These are phyloP conservation scores for Acanthopleura granulata DNA, from an alignment of 2,888 invertebrate species.

Conservation along the genomic window DNA sequence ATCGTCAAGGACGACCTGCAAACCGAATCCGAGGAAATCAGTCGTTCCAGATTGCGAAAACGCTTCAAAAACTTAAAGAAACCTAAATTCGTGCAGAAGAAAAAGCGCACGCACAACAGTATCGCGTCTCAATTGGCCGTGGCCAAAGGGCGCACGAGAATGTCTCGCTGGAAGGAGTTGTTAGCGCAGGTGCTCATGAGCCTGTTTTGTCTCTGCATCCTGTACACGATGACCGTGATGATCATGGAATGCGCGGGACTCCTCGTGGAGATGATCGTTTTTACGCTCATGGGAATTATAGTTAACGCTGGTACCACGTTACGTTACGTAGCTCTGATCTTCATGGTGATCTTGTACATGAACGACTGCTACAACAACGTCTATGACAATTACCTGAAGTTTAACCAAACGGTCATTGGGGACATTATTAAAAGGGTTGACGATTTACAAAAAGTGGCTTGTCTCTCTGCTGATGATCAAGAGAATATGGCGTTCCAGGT, in stretches of 20 bases:
- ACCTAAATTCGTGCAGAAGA: background rate
- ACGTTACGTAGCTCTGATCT: conserved; percentile 35
- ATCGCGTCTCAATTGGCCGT: conserved; percentile 12
- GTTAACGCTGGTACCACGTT: conserved; percentile 35
- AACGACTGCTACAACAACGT: conserved; percentile 47
- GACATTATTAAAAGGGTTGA: conserved; percentile 33
- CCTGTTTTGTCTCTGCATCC: background rate
- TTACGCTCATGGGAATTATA: conserved; percentile 40
- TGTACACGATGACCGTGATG: conserved; percentile 29
- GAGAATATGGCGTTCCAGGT: conserved; percentile 36
- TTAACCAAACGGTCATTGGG: conserved; percentile 41
- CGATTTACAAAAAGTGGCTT: conserved; percentile 30
- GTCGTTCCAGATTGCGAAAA: background rate
- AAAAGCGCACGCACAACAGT: background rate
- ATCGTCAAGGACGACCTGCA: conserved; percentile 12
- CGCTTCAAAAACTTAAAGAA: conserved; percentile 9
- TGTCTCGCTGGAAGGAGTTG: background rate
- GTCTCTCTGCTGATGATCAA: conserved; percentile 25
- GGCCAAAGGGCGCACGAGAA: background rate
- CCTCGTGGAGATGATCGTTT: conserved; percentile 33
- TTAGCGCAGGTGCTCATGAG: conserved; percentile 5
- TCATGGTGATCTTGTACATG: conserved; percentile 38
- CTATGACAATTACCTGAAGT: conserved; percentile 44
- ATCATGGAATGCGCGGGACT: conserved; percentile 39
- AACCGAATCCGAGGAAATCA: conserved; percentile 17